phyloP scores from a whole-genome alignment of 2,888 invertebrate species.

The Cylloceria caligata region DNA sequence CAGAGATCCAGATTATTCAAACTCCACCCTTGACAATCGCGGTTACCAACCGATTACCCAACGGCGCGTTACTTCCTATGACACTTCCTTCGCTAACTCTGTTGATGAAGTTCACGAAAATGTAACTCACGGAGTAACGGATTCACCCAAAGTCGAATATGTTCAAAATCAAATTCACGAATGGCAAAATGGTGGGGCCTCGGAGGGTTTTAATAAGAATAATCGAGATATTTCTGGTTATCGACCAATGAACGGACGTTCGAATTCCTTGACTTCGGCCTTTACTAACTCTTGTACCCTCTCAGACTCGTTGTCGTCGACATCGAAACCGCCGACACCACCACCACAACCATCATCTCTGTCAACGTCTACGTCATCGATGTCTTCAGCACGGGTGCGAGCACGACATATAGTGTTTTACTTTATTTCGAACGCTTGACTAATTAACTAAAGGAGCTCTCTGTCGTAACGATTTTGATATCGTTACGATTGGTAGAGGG shows the following conservation, averaged over 20 bases:
- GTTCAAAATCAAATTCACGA: background rate
- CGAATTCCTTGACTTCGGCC: constrained; percentile 30
- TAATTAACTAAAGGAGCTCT: constrained; percentile 81
- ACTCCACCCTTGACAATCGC: constrained; percentile 20
- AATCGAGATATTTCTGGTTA: constrained; percentile 47
- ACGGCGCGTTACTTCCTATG: constrained; percentile 19
- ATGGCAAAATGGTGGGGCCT: constrained; percentile 11
- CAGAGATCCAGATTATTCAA: constrained; percentile 47
- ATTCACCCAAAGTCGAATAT: background rate
- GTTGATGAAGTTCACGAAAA: constrained; percentile 9
- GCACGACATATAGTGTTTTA: constrained; percentile 63
- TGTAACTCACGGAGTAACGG: background rate
- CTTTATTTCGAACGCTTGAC: constrained; percentile 73
- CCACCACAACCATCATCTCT: constrained; percentile 73
- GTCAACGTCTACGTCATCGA: constrained; percentile 73
- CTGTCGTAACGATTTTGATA: constrained; percentile 62
- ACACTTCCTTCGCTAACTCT: background rate
- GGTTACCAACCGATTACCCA: constrained; percentile 36
- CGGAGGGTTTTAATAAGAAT: constrained; percentile 10
- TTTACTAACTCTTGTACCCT: constrained; percentile 7
- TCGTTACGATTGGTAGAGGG: constrained; percentile 45
- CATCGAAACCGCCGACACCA: constrained; percentile 47
- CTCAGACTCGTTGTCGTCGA: constrained; percentile 71
- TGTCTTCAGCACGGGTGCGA: constrained; percentile 81
- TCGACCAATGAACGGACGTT: constrained; percentile 50